Evolutionary conservation across 2,113 vertebrate genomes (phyloP), one percentile per base, ranked within the genome.

Genomic region (Tragelaphus buxtoni): DNA sequence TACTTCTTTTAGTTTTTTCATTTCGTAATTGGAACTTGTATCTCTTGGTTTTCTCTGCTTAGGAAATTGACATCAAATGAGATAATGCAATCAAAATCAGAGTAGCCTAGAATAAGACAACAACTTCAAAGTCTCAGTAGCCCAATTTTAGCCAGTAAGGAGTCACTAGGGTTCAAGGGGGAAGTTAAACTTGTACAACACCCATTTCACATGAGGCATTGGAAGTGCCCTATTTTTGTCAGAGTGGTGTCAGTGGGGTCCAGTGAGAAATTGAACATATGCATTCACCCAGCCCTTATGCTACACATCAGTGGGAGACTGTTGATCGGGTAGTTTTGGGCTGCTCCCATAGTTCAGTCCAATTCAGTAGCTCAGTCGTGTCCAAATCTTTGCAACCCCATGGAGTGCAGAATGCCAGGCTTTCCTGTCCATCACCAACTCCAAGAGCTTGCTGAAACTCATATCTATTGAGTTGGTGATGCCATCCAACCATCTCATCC

Each of bases 21-120:
- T 96, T 95, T 84, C 32, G 45, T 80, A 91, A 53, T 65, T 82
- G 30, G 42, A 92, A 94, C 86, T 91, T 35, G 32, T 95, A 80
- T 72, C 17, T 77, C 5, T 83, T 74, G 9, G 12, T 65, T 97
- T 88, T 69, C 2, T 49, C 18, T 84, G 63, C 14, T 95, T 69
- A 85, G 17, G 55, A 86, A 93, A 51, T 77, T 56, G 4, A 65
- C 10, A 88, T 88, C 32, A 86, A 89, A 51, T 65, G 76, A 92
- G 39, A 85, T 79, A 94, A 76, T 89, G 35, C 13, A 65, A 51
- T 91, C 58, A 61, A 22, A 86, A 12, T 82, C 17, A 95, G 28
- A 89, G 76, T 77, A 86, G 14, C 18, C 22, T 58, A 76, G 14
- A 6, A n/a, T 91, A 72, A 93, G 35, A 55, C 3, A 72, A 77